Evolutionary conservation across 2,113 vertebrate species (phyloP).

Genomic region (Cololabis saira): DNA sequence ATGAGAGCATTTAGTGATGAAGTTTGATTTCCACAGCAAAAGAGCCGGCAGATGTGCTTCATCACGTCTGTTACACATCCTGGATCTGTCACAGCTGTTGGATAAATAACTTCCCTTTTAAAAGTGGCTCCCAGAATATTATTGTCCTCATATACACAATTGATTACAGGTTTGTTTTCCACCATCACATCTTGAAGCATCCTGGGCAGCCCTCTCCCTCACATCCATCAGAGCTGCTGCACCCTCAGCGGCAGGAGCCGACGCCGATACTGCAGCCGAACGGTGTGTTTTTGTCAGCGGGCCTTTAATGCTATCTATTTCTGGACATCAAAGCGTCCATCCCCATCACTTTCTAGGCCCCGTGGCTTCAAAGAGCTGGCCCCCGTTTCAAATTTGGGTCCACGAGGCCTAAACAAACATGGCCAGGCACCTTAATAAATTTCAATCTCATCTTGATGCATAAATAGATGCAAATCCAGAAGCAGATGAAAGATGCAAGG

Average conservation of each 20-base stretch:
- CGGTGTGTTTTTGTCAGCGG: constrained; percentile 34
- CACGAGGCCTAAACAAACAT: constrained; percentile 27
- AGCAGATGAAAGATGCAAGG: constrained; percentile 4
- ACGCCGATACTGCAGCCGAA: constrained; percentile 4
- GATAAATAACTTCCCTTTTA: too few relatives aligned
- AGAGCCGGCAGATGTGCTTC: too few relatives aligned
- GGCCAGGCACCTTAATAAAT: constrained; percentile 44
- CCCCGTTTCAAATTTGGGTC: constrained; percentile 40
- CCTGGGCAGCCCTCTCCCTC: constrained; percentile 21
- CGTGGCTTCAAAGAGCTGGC: constrained; percentile 63
- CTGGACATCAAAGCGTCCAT: constrained; percentile 67
- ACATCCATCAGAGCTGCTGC: constrained; percentile 19
- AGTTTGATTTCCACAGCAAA: too few relatives aligned
- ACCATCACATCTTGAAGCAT: constrained; percentile 6
- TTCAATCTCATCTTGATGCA: constrained; percentile 44
- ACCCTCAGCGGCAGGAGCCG: constrained; percentile 14
- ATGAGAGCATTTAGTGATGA: too few relatives aligned
- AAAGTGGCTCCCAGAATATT: too few relatives aligned
- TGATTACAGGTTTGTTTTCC: constrained; percentile 3
- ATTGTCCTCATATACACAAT: too few relatives aligned
- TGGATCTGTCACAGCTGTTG: too few relatives aligned
- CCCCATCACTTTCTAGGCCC: constrained; percentile 48
- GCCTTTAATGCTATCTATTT: constrained; percentile 68
- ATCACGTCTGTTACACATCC: too few relatives aligned
- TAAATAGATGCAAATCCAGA: constrained; percentile 57